Conservation (phyloP, 2,888 invertebrate species). For the Pemphredon lugubris region DNA sequence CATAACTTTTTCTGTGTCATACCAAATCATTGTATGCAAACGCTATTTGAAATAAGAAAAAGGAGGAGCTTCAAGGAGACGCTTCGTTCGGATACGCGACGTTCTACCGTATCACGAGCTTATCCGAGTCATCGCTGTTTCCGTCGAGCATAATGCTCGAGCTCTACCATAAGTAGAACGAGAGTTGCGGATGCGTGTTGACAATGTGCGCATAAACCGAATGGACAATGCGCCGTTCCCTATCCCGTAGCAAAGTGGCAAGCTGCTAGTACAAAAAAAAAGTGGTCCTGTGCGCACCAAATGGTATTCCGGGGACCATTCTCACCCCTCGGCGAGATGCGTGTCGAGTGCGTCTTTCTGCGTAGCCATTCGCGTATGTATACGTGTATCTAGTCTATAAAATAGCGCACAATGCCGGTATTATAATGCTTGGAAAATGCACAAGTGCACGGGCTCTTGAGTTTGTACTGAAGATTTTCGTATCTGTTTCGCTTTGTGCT, state of each 20-base stretch:
- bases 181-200: slow-evolving; percentile 5
- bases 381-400: slow-evolving; percentile 71
- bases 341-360: slow-evolving; percentile 49
- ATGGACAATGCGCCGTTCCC: slow-evolving; percentile 41
- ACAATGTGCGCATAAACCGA: slow-evolving; percentile 20
- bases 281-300: slow-evolving; percentile 45
- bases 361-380: slow-evolving; percentile 56
- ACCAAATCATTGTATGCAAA: too few relatives aligned
- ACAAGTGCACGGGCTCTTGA: slow-evolving; percentile 75
- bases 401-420: slow-evolving; percentile 64
- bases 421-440: slow-evolving; percentile 58
- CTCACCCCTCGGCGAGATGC: slow-evolving; percentile 51
- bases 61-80: too few relatives aligned
- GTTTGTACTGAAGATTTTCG: slow-evolving; percentile 75
- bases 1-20: too few relatives aligned
- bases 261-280: slow-evolving; percentile 57
- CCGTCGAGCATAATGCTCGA: too few relatives aligned
- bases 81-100: too few relatives aligned
- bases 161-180: too few relatives aligned
- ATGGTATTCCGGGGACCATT: slow-evolving; percentile 38
- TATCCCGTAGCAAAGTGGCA: slow-evolving; percentile 62
- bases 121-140: too few relatives aligned
- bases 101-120: too few relatives aligned
- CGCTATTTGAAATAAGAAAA: too few relatives aligned
- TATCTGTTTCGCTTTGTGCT: slow-evolving; percentile 62